A percentile compares a stretch with the other conserved stretches of the same genome.
Evolutionary conservation across 2,888 invertebrate species (phyloP).

Genomic region (Siphonodentalium dalli): DNA sequence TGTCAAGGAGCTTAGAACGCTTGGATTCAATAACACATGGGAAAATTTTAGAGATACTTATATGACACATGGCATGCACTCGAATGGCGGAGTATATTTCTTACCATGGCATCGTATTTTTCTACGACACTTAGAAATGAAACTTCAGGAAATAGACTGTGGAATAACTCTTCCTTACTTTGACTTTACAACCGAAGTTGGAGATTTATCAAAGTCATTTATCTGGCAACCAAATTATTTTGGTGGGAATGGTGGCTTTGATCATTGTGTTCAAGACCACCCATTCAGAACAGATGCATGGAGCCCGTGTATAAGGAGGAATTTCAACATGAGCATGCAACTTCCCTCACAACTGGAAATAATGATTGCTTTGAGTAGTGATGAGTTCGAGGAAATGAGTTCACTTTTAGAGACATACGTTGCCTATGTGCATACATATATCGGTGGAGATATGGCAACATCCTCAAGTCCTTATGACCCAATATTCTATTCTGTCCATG

Average conservation of each 20-base stretch:
- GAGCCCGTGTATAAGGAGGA: slow-evolving; percentile 54
- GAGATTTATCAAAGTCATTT: slow-evolving; percentile 50
- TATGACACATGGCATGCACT: slow-evolving; percentile 55
- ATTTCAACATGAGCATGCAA: slow-evolving; percentile 50
- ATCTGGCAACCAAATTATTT: slow-evolving; percentile 61
- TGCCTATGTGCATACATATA: slow-evolving; percentile 50
- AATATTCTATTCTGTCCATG: slow-evolving; percentile 50
- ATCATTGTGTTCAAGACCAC: slow-evolving; percentile 54
- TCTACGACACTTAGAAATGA: slow-evolving; percentile 53
- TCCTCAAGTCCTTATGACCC: slow-evolving; percentile 52
- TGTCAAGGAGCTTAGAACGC: slow-evolving; percentile 44
- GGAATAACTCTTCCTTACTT: slow-evolving; percentile 59
- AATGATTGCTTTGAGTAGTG: slow-evolving; percentile 45
- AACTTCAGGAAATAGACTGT: slow-evolving; percentile 57
- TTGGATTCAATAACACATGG: slow-evolving; percentile 48
- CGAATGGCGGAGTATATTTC: slow-evolving; percentile 50
- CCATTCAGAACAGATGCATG: slow-evolving; percentile 57
- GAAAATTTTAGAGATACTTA: slow-evolving; percentile 54
- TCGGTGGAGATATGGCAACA: slow-evolving; percentile 57
- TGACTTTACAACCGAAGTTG: slow-evolving; percentile 60
- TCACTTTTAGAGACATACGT: slow-evolving; percentile 47
- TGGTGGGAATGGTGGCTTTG: slow-evolving; percentile 51
- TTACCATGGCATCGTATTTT: slow-evolving; percentile 60
- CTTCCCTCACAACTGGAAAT: slow-evolving; percentile 52
- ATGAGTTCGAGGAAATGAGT: slow-evolving; percentile 53